Base-by-base conservation (phyloP, 1,140 invertebrate genomes). In the Lethrus apterus region DNA sequence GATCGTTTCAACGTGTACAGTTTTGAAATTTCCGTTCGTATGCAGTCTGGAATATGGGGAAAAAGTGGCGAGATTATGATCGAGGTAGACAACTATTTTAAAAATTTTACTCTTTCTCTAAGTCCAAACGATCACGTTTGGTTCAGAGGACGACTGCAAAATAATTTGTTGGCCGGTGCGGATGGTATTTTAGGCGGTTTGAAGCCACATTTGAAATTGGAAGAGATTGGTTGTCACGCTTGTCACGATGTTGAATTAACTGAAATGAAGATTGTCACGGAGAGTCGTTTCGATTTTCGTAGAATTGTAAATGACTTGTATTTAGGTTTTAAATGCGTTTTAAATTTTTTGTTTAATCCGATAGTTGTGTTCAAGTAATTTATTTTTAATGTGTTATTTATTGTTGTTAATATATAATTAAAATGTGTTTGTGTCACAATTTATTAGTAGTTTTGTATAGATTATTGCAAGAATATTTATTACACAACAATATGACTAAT, bases 321-420 rank as follows among this genome's bases (percentile, higher is more conserved):
- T 47, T 66, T 77, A 0, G 81, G 82, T 1, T 60, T 79, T 5
- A 86, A 85, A 55, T 80, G 81, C 67, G 72, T 86, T 44, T 63
- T 87, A 5, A 86, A 87, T 68, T 82, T 85, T 54, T 50, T 86
- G 44, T 74, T 86, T 20, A 85, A 83, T 72, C 84, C 84, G 5
- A 67, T 87, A 26, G 72, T 86, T 50, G 77, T 81, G 55, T 83
- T 86, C 58, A 84, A 83, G 65, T 85, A 67, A 63, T 29, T 9
- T 24, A n/a, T 42, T 19, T 19, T 38, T 36, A n/a, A 14, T 3
- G 10, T 13, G 18, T 15, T 1, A 33, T 13, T 13, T 33, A 15
- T 33, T 14, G 13, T 33, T 15, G 32, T 33, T 33, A 15, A 17
- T 33, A 33, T 14, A 11, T n/a, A 9, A 11, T 31, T 31, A 15